phyloP scores from a whole-genome alignment of 1,140 invertebrate species.

The Drosophila repletoides region DNA sequence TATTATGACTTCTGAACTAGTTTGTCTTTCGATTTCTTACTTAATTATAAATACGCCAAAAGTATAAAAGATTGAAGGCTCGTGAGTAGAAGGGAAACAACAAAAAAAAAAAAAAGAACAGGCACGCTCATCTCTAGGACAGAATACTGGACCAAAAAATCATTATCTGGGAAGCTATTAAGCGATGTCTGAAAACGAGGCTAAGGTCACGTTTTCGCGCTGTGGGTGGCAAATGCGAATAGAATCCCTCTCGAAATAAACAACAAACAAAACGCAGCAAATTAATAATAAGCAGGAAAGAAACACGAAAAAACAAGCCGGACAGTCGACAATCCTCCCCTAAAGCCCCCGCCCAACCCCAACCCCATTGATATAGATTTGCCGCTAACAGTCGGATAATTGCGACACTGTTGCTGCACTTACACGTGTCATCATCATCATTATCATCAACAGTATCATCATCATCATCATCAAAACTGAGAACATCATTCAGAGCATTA shows the following conservation, averaged over 20 bases:
- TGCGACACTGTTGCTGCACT: conserved; percentile 79
- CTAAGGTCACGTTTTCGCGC: conserved; percentile 76
- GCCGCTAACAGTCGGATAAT: conserved; percentile 65
- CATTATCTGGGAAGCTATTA: conserved; percentile 50
- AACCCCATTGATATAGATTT: background rate
- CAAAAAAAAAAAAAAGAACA: no score
- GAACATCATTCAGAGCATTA: conserved; percentile 28
- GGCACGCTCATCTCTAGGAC: no score
- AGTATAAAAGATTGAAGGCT: no score
- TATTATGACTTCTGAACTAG: no score
- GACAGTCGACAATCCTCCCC: background rate
- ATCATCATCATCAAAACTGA: conserved; percentile 27
- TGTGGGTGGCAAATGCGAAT: conserved; percentile 63
- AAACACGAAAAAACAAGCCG: background rate
- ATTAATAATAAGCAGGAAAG: conserved; percentile 56
- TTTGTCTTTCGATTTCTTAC: no score
- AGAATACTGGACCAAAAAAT: conserved; percentile 24
- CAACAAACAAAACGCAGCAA: conserved; percentile 70
- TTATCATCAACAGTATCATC: conserved; percentile 24
- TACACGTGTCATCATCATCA: conserved; percentile 74
- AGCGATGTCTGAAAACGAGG: conserved; percentile 20
- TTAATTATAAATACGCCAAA: no score
- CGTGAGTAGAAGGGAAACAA: no score
- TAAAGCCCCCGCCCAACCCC: background rate
- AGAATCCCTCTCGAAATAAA: conserved; percentile 62